Conservation (phyloP, 2,888 invertebrate genomes). For the Drosophila pseudotalamancana region DNA sequence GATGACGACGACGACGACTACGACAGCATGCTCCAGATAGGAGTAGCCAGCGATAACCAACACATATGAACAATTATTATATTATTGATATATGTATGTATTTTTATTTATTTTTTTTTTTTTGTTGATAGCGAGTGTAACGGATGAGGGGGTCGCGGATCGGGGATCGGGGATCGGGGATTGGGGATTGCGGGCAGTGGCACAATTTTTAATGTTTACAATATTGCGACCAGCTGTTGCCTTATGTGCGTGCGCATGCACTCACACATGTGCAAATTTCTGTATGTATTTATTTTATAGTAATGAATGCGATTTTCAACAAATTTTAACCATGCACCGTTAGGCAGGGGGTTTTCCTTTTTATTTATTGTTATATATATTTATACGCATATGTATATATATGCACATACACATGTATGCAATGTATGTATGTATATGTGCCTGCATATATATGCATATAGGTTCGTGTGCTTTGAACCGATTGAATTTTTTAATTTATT, state of each 20-base stretch:
- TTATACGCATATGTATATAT: neutral
- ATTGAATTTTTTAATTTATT: neutral
- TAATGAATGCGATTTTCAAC: neutral
- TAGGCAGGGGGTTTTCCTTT: too few relatives aligned
- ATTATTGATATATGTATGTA: too few relatives aligned
- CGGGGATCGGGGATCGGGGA: too few relatives aligned
- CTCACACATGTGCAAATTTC: neutral
- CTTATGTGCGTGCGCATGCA: constrained; percentile 3
- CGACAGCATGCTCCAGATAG: constrained; percentile 33
- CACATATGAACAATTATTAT: neutral
- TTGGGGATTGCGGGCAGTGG: neutral
- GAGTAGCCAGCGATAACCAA: constrained; percentile 9
- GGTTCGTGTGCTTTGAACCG: neutral
- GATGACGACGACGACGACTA: constrained; percentile 12
- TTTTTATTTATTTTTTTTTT: too few relatives aligned
- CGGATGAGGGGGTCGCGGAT: too few relatives aligned
- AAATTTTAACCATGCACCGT: neutral
- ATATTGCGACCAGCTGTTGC: constrained; percentile 44
- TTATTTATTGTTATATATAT: neutral
- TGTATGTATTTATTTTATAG: neutral
- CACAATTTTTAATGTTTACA: constrained; percentile 39
- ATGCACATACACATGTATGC: too few relatives aligned
- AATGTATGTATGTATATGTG: neutral
- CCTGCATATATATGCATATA: constrained; percentile 1
- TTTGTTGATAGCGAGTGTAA: too few relatives aligned